Base-by-base conservation (phyloP, 2,113 vertebrate genomes). In the Merops nubicus region DNA sequence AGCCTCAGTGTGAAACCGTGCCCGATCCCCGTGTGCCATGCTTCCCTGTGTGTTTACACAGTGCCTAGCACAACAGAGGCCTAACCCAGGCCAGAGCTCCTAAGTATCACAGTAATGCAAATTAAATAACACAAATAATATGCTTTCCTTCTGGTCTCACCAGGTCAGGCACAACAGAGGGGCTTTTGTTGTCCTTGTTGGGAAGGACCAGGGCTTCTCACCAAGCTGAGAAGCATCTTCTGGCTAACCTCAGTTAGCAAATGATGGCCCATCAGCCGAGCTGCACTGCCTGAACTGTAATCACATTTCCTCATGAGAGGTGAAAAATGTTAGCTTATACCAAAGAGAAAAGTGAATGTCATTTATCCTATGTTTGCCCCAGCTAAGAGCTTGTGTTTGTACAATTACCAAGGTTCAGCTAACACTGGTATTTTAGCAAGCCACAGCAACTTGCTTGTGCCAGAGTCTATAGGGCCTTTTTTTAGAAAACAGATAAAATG, bases 401-500 rank as follows among this genome's bases (percentile, higher is more conserved):
- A 77, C 64, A 89, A 77, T 91, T 63, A 91, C 89, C 50, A 78
- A 56, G 60, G 51, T 91, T 95, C 77, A 81, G 73, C 91, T 89
- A 96, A 91, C 54, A 43, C 60, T 93, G 69, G 89, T 93, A 67
- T 93, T 96, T 96, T 84, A 85, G 91, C 34, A 91, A 89, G 83
- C 89, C 89, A 78, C 93, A 91, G 93, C 60, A 95, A 81, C 83
- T 91, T 95, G 91, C 86, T 91, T 86, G 42, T 72, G 64, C 86
- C 89, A 75, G 69, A 67, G 48, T 47, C 68, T 78, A 43, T 26
- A 67, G n/a, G 75, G 65, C 47, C 29, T 82, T 81, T 81, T 94
- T 95, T 91, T n/a, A 89, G 84, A 88, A 91, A 93, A 54, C 45
- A 93, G 85, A 94, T 93, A 89, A 95, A 95, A 89, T 26, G 10